Percentiles rank a stretch among this genome's conserved stretches.
Conservation (phyloP, 2,113 vertebrate genomes). For the Emydura subglobosa region DNA sequence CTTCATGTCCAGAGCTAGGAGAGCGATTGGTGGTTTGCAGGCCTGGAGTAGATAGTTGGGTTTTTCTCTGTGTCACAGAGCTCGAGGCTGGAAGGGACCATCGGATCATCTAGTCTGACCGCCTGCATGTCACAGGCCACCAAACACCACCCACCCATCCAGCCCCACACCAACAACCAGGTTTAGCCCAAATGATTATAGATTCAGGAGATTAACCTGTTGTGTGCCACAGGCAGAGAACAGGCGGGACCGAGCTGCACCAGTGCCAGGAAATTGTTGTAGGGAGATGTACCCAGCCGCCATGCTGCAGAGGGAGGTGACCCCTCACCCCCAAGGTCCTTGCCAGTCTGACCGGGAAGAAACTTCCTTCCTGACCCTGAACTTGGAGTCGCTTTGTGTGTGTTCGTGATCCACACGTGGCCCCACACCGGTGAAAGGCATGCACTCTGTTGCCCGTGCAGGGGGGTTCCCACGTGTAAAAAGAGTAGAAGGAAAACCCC, state of each 20-base stretch:
- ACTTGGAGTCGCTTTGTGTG: neutral
- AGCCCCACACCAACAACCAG: neutral
- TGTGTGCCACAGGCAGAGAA: neutral
- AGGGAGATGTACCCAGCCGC: neutral
- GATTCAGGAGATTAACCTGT: neutral
- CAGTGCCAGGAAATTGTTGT: neutral
- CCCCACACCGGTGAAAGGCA: neutral
- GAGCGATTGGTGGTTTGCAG: neutral
- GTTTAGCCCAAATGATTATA: neutral
- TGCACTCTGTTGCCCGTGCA: neutral
- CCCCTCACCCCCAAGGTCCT: neutral
- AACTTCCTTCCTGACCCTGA: neutral
- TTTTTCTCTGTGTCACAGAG: neutral
- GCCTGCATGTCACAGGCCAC: neutral
- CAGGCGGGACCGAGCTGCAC: neutral
- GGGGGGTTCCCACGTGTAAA: neutral
- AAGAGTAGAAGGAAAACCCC: neutral
- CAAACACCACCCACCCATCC: neutral
- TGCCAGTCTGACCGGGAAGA: neutral
- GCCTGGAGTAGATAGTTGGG: neutral
- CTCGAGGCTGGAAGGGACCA: too few relatives aligned
- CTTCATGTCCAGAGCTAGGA: neutral
- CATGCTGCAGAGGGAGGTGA: neutral
- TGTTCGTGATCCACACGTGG: neutral
- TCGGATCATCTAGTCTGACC: neutral